Percentiles rank a stretch among this genome's conserved stretches.
These are phyloP conservation scores for Thumatha senex DNA, from an alignment of 2,888 invertebrate species.

Conservation along the genomic window DNA sequence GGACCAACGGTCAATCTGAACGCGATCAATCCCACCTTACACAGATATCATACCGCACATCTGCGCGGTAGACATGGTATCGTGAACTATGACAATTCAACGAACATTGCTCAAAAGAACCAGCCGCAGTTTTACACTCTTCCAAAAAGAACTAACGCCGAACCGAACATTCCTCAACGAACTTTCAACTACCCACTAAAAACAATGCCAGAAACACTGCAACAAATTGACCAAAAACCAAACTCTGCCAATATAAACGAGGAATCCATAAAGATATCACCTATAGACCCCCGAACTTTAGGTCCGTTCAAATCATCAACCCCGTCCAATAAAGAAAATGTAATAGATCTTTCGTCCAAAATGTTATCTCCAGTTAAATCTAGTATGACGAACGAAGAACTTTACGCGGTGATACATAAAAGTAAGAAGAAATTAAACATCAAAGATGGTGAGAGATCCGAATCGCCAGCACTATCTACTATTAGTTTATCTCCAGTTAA, in stretches of 20 bases:
- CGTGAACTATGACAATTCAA: slow-evolving; percentile 57
- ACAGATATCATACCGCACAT: slow-evolving; percentile 62
- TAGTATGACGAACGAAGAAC: slow-evolving; percentile 90
- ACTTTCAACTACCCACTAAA: slow-evolving; percentile 47
- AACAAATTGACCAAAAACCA: slow-evolving; percentile 33
- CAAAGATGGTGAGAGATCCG: slow-evolving; percentile 79
- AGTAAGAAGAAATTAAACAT: slow-evolving; percentile 89
- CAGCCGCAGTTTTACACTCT: slow-evolving; percentile 84
- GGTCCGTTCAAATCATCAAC: slow-evolving; percentile 87
- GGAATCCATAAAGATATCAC: slow-evolving; percentile 85
- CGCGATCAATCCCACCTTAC: slow-evolving; percentile 57
- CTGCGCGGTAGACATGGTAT: slow-evolving; percentile 64
- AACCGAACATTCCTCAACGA: slow-evolving; percentile 43
- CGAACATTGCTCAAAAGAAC: slow-evolving; percentile 46
- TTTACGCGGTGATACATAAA: slow-evolving; percentile 90
- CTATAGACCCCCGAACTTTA: slow-evolving; percentile 85
- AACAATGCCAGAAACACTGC: slow-evolving; percentile 35
- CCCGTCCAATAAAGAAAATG: slow-evolving; percentile 82
- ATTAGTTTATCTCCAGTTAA: slow-evolving; percentile 78
- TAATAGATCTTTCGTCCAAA: slow-evolving; percentile 76
- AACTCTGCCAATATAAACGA: slow-evolving; percentile 37
- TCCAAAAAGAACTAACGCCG: slow-evolving; percentile 65
- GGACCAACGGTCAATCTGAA: slow-evolving; percentile 56
- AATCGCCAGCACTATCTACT: slow-evolving; percentile 73
- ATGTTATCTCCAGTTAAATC: slow-evolving; percentile 87